These are phyloP conservation scores for Coregonus ussuriensis DNA, from an alignment of 2,797 vertebrate species.

Conservation along the genomic window DNA sequence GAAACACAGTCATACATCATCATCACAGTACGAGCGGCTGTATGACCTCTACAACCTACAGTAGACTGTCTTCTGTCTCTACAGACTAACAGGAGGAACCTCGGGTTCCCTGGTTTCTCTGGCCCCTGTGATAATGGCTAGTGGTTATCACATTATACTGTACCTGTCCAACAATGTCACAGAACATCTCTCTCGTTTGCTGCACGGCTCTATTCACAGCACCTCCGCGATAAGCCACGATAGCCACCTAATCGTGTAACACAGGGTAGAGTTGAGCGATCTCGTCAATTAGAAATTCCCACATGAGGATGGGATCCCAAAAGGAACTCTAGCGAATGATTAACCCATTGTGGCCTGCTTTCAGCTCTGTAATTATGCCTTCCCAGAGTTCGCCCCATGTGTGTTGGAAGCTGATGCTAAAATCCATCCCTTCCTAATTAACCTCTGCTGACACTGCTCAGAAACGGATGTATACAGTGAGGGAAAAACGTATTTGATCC, in stretches of 20 bases:
- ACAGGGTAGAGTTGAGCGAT: conserved; percentile 61
- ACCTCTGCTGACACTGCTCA: conserved; percentile 46
- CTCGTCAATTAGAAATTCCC: conserved; percentile 69
- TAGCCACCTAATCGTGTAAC: conserved; percentile 68
- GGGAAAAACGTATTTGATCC: too few relatives aligned
- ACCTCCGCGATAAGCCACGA: conserved; percentile 57
- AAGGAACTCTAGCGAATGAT: conserved; percentile 63
- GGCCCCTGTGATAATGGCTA: conserved; percentile 59
- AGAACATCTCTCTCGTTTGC: conserved; percentile 62
- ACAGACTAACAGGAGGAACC: neutral
- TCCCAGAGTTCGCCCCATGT: conserved; percentile 58
- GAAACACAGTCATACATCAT: neutral
- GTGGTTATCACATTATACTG: conserved; percentile 40
- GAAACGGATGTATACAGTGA: conserved; percentile 22
- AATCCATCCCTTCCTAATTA: conserved; percentile 67
- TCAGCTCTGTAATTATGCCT: conserved; percentile 69
- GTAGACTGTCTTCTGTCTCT: neutral
- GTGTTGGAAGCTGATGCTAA: conserved; percentile 47
- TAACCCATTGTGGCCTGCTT: conserved; percentile 68
- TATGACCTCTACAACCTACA: neutral
- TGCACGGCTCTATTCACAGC: conserved; percentile 60
- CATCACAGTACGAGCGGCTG: neutral
- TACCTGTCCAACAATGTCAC: conserved; percentile 61
- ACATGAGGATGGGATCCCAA: conserved; percentile 56
- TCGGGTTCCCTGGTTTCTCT: conserved; percentile 54